Base-by-base conservation (phyloP, 2,888 invertebrate genomes). In the Hoplodrina blanda region DNA sequence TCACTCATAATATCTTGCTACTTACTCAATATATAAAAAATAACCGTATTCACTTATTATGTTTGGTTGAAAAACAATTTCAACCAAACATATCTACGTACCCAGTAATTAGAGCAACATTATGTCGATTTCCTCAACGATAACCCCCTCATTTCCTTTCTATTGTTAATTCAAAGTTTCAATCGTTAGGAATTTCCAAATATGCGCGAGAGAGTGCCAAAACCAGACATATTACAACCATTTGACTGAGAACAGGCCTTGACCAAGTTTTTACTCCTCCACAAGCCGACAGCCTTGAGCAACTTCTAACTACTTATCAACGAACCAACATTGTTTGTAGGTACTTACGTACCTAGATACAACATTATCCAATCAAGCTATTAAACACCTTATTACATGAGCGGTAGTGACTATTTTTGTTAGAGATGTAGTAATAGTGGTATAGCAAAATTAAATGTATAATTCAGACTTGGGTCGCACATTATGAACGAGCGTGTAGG, bases 181-280 rank as follows among this genome's bases (percentile, higher is more conserved):
- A 15, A 61, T 30, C 33, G 56, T 67, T 44, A 61, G 25, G 30
- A 55, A 76, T 76, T 80, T 57, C 73, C 59, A 70, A 81, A 81
- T 76, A 66, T 62, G 41, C 56, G 49, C 79, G 64, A 73, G 83
- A 76, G 81, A 79, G 81, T 78, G 76, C 69, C 78, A 75, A 85
- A 79, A 69, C 13, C 69, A 76, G 71, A 83, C 72, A 72, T 75
- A 71, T 82, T 69, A 79, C 72, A 83, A 81, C 69, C 64, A 70
- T 84, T 85, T 84, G 62, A 81, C 77, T 81, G 72, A 81, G 73
- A 80, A 61, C 69, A 63, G 83, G 82, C 92, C 92, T 92, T 92
- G 92, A 92, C 91, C 92, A 91, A 92, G 88, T 90, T 91, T 91
- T 87, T 86, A 89, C 88, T 89, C 87, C 85, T 88, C 88, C 82